Percentiles rank a stretch among this genome's conserved stretches.
phyloP scores from a whole-genome alignment of 2,888 invertebrate species.

The Aspidiotus rigidus region DNA sequence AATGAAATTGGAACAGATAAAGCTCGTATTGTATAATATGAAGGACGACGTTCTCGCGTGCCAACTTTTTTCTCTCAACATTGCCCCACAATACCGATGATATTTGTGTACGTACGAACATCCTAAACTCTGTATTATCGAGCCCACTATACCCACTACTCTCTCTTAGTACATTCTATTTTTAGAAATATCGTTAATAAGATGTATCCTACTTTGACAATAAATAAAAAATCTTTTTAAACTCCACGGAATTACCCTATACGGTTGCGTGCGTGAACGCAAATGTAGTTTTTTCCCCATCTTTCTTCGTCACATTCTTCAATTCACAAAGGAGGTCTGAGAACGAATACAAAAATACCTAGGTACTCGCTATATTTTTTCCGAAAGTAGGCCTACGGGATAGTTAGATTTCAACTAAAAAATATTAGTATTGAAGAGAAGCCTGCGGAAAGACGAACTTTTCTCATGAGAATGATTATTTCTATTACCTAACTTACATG shows the following conservation, averaged over 20 bases:
- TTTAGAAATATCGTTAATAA: constrained; percentile 17
- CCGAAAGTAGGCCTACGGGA: too few relatives aligned
- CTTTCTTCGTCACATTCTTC: too few relatives aligned
- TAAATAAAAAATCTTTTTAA: neutral
- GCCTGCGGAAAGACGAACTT: too few relatives aligned
- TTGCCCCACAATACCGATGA: neutral
- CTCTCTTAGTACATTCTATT: constrained; percentile 21
- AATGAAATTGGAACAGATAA: constrained; percentile 16
- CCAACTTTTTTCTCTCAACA: constrained; percentile 8
- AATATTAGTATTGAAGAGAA: too few relatives aligned
- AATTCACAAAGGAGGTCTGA: too few relatives aligned
- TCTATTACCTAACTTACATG: too few relatives aligned
- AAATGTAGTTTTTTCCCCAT: too few relatives aligned
- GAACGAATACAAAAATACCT: too few relatives aligned
- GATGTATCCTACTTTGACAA: too few relatives aligned
- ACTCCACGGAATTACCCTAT: constrained; percentile 21
- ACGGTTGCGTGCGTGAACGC: constrained; percentile 3
- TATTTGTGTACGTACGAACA: neutral
- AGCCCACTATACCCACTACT: neutral
- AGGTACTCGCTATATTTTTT: too few relatives aligned
- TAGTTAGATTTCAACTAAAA: too few relatives aligned
- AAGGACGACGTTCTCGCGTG: constrained; percentile 16
- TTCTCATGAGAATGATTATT: too few relatives aligned
- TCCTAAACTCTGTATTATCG: neutral
- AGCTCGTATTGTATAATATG: constrained; percentile 5